Evolutionary conservation across 2,797 vertebrate genomes (phyloP).

Genomic region (Mus caroli): DNA sequence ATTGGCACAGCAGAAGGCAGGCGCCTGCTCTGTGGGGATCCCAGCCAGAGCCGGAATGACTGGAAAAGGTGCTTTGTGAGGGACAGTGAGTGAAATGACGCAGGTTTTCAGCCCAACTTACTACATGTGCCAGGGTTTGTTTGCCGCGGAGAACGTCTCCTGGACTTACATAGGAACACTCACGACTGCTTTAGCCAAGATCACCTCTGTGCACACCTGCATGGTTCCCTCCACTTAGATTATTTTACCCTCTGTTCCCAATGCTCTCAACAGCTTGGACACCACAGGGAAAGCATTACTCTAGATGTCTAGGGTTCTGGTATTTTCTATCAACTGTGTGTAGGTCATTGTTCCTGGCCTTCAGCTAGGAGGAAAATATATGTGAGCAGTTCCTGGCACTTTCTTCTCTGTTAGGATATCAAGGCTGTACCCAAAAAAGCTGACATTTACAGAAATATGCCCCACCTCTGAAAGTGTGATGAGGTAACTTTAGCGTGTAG

Average conservation of each 20-base stretch:
- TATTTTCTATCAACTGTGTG: fast-evolving
- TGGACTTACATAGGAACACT: not conserved
- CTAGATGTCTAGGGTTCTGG: fast-evolving
- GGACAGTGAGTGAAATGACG: no score
- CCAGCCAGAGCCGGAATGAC: not conserved
- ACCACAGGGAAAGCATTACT: fast-evolving
- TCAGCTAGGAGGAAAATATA: not conserved
- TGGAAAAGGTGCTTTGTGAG: not conserved
- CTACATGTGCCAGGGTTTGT: not conserved
- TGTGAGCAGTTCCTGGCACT: no score
- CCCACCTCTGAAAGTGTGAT: not conserved
- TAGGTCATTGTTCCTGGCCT: not conserved
- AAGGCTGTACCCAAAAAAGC: not conserved
- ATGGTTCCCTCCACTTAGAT: fast-evolving
- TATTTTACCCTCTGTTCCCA: fast-evolving
- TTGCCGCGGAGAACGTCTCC: not conserved
- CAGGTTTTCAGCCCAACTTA: not conserved
- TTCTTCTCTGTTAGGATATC: not conserved
- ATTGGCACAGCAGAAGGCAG: not conserved
- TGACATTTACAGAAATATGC: not conserved
- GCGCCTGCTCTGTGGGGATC: fast-evolving
- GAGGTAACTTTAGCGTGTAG: not conserved
- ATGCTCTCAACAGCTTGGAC: fast-evolving
- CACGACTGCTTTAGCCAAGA: no score
- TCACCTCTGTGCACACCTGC: no score